Percentiles rank a stretch among this genome's conserved stretches.
Evolutionary conservation across 2,113 vertebrate species (phyloP).

Genomic region (Rhea pennata): DNA sequence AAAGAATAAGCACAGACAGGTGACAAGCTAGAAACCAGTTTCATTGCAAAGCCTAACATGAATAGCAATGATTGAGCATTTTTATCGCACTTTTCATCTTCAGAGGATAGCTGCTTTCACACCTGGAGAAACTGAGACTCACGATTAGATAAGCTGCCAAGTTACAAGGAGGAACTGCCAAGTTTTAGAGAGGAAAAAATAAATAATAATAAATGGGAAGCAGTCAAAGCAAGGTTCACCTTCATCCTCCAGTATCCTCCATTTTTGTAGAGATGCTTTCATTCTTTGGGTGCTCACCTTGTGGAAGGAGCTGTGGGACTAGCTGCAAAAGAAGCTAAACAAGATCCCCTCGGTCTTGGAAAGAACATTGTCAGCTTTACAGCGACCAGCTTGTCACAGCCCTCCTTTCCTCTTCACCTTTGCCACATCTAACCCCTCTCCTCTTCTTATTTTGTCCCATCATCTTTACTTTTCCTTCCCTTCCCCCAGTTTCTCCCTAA

Average conservation of each 20-base stretch:
- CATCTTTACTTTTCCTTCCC: neutral
- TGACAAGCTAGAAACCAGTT: slow-evolving; percentile 3
- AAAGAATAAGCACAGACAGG: slow-evolving; percentile 32
- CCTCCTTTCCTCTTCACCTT: neutral
- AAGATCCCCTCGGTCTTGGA: neutral
- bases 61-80: slow-evolving; percentile 23
- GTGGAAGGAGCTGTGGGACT: neutral
- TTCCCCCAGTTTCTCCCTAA: neutral
- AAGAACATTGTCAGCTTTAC: neutral
- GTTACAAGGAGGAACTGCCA: neutral
- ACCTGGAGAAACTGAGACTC: slow-evolving; percentile 27
- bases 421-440: neutral
- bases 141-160: slow-evolving; percentile 6
- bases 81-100: slow-evolving; percentile 43
- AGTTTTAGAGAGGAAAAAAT: neutral
- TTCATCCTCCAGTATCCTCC: neutral
- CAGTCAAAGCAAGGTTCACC: neutral
- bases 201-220: neutral
- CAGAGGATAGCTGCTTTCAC: neutral
- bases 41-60: slow-evolving; percentile 23
- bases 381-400: rapidly evolving
- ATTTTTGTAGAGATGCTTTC: neutral
- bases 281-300: neutral
- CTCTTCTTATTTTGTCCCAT: neutral
- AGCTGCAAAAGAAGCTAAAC: neutral